Evolutionary conservation across 2,888 invertebrate species (phyloP).

Genomic region (Formica aserva): DNA sequence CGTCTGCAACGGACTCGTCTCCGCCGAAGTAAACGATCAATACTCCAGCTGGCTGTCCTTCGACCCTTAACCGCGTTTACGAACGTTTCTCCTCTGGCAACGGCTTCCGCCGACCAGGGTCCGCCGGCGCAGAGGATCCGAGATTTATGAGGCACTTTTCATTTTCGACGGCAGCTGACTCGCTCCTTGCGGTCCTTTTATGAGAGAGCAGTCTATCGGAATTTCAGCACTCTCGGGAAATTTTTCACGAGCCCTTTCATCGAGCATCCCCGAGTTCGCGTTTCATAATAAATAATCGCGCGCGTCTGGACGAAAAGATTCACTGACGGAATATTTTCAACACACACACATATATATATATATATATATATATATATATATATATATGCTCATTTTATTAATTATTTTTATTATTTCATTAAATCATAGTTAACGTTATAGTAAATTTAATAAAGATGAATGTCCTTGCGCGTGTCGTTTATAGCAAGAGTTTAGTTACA

Average conservation of each 20-base stretch:
- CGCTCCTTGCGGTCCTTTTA: not conserved
- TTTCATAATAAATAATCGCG: not conserved
- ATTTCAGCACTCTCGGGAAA: constrained; percentile 11
- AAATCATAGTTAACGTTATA: too few species aligned
- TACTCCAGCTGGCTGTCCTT: constrained; percentile 57
- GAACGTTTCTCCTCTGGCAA: constrained; percentile 18
- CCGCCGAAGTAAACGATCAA: constrained; percentile 57
- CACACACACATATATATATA: too few species aligned
- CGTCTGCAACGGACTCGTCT: constrained; percentile 1
- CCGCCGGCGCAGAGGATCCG: not conserved
- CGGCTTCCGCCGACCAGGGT: constrained; percentile 8
- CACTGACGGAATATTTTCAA: not conserved
- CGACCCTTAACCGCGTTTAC: constrained; percentile 54
- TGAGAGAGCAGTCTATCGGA: constrained; percentile 14
- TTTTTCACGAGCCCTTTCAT: constrained; percentile 6
- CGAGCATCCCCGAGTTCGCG: not conserved
- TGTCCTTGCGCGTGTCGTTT: not conserved
- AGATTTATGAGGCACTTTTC: constrained; percentile 39
- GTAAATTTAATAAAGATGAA: not conserved
- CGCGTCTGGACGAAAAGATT: not conserved
- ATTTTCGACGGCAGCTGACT: not conserved
- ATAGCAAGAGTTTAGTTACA: not conserved
- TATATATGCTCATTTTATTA: too few species aligned
- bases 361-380: too few species aligned
- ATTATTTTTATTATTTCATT: not conserved